These are phyloP conservation scores for Semicossyphus pulcher DNA, from an alignment of 2,113 vertebrate species.

Conservation along the genomic window DNA sequence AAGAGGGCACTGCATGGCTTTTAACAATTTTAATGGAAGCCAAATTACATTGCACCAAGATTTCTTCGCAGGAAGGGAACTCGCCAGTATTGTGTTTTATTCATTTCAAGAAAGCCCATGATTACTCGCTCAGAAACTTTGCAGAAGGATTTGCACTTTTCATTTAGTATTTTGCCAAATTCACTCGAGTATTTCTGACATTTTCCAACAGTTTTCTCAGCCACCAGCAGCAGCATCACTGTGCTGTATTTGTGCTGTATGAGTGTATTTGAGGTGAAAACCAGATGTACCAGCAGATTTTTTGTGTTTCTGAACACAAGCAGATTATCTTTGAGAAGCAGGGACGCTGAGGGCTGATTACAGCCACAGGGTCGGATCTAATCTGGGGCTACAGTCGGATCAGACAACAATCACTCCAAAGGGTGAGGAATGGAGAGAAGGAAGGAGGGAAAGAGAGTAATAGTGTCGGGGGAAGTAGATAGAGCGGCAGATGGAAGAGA, in stretches of 20 bases:
- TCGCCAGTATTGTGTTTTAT: too few species aligned
- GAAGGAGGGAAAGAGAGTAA: not conserved
- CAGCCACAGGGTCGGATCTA: constrained; percentile 44
- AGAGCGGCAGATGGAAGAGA: not conserved
- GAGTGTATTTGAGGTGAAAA: constrained; percentile 41
- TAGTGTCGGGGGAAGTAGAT: not conserved
- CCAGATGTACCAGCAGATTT: constrained; percentile 60
- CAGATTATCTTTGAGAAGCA: constrained; percentile 62
- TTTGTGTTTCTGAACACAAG: constrained; percentile 30
- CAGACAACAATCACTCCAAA: constrained; percentile 20
- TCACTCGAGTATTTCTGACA: not conserved
- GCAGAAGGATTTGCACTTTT: not conserved
- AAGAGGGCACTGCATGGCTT: too few species aligned
- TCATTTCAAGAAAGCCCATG: too few species aligned
- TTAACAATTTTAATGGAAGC: too few species aligned
- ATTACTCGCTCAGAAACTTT: too few species aligned
- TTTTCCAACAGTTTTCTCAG: not conserved
- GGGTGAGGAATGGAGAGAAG: not conserved
- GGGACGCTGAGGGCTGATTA: constrained; percentile 35
- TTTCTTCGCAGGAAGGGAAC: too few species aligned
- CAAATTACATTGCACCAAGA: too few species aligned
- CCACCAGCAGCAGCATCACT: not conserved
- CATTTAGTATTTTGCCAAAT: not conserved
- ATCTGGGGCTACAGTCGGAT: constrained; percentile 57
- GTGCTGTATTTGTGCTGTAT: constrained; percentile 1